These are phyloP conservation scores for Cacoxenus indagator DNA, from an alignment of 2,888 invertebrate genomes.

Conservation along the genomic window DNA sequence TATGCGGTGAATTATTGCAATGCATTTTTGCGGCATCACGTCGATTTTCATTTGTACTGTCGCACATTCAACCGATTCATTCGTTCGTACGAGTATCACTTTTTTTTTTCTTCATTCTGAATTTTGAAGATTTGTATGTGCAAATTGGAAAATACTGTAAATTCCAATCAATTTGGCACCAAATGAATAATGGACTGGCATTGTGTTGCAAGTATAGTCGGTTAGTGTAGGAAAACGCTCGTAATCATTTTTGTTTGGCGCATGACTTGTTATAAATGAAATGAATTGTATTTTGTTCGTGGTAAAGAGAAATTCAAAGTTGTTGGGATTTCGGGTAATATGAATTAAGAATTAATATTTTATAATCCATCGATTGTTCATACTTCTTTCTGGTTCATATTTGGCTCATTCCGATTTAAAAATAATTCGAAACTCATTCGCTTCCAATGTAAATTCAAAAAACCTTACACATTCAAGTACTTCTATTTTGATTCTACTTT, in stretches of 20 bases:
- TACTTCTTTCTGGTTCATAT: too few species aligned
- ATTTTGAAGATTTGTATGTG: conserved; percentile 15
- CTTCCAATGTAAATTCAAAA: too few species aligned
- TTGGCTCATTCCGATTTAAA: too few species aligned
- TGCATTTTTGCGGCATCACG: conserved; percentile 21
- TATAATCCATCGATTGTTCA: too few species aligned
- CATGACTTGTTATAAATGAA: neutral
- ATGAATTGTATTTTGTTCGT: neutral
- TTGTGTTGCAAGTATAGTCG: neutral
- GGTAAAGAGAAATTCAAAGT: neutral
- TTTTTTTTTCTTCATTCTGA: neutral
- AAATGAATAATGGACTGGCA: conserved; percentile 48
- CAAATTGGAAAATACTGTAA: conserved; percentile 31
- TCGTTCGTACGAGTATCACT: neutral
- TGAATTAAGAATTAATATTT: neutral
- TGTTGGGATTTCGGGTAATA: too few species aligned
- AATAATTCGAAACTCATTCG: too few species aligned
- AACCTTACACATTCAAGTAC: too few species aligned
- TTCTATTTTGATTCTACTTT: too few species aligned
- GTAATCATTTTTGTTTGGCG: neutral
- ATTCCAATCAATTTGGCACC: conserved; percentile 52
- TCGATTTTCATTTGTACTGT: conserved; percentile 8
- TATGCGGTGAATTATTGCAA: conserved; percentile 24
- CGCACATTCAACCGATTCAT: neutral
- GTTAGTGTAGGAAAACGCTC: neutral